Conservation (phyloP, 2,888 invertebrate species). For the Magallana nippona region DNA sequence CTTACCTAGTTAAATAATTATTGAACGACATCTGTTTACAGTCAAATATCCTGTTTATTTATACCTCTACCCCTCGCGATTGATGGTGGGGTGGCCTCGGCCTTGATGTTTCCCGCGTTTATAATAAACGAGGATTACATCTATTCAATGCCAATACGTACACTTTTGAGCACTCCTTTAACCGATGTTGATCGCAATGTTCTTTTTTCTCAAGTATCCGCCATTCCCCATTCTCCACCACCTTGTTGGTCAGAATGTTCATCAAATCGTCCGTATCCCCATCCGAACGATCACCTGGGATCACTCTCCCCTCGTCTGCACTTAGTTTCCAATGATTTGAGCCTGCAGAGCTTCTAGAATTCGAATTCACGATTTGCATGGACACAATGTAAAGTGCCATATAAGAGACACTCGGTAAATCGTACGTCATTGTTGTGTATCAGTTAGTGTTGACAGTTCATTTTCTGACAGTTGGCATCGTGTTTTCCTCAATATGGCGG, state of each 20-base stretch:
- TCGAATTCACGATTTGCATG: slow-evolving; percentile 87
- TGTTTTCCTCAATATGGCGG: slow-evolving; percentile 40
- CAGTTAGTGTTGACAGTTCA: slow-evolving; percentile 37
- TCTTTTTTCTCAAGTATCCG: slow-evolving; percentile 52
- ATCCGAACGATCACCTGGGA: slow-evolving; percentile 61
- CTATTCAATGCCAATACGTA: neutral
- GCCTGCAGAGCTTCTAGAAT: slow-evolving; percentile 91
- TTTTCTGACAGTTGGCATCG: slow-evolving; percentile 33
- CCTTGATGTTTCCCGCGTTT: too few relatives aligned
- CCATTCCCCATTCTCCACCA: slow-evolving; percentile 67
- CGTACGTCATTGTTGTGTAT: slow-evolving; percentile 68
- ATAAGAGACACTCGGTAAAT: slow-evolving; percentile 80
- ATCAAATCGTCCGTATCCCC: slow-evolving; percentile 62
- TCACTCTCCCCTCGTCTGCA: slow-evolving; percentile 86
- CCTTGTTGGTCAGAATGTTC: slow-evolving; percentile 73
- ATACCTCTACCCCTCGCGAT: too few relatives aligned
- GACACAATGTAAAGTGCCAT: slow-evolving; percentile 87
- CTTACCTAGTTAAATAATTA: too few relatives aligned
- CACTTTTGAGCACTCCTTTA: neutral
- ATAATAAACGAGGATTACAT: too few relatives aligned
- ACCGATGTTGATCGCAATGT: slow-evolving; percentile 6
- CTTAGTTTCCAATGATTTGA: slow-evolving; percentile 92
- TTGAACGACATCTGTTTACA: too few relatives aligned
- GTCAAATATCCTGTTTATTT: too few relatives aligned
- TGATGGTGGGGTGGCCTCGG: too few relatives aligned